Evolutionary conservation across 2,113 vertebrate species (phyloP).

Genomic region (Myotis brandtii): DNA sequence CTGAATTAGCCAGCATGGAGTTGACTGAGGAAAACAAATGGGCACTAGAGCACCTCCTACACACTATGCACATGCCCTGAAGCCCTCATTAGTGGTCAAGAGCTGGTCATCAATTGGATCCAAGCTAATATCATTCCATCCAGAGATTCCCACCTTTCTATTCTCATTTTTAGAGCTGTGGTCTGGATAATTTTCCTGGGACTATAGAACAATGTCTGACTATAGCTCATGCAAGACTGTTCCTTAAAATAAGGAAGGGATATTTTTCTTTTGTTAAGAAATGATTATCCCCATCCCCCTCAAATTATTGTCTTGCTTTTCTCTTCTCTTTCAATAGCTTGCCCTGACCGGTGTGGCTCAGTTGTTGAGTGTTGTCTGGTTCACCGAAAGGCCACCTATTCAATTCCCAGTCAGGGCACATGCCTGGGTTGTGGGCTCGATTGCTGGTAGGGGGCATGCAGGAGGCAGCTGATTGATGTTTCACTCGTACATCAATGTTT

Average conservation of each 20-base stretch:
- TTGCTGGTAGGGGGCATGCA: no score
- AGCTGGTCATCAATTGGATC: not conserved
- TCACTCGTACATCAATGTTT: no score
- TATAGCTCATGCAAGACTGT: not conserved
- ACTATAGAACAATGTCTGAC: not conserved
- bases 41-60: not conserved
- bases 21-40: constrained; percentile 28
- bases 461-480: no score
- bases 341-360: no score
- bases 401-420: no score
- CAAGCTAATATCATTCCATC: not conserved
- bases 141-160: not conserved
- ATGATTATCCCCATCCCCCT: not conserved
- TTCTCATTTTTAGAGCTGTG: constrained; percentile 8
- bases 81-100: not conserved
- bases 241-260: not conserved
- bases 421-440: no score
- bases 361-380: no score
- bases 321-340: not conserved
- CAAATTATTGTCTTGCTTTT: not conserved
- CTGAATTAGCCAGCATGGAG: not conserved
- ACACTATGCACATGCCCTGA: not conserved
- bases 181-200: constrained; percentile 1
- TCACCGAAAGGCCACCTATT: no score
- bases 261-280: constrained; percentile 51